Base-by-base conservation (phyloP, 2,888 invertebrate species). In the Ophioninae sp. region DNA sequence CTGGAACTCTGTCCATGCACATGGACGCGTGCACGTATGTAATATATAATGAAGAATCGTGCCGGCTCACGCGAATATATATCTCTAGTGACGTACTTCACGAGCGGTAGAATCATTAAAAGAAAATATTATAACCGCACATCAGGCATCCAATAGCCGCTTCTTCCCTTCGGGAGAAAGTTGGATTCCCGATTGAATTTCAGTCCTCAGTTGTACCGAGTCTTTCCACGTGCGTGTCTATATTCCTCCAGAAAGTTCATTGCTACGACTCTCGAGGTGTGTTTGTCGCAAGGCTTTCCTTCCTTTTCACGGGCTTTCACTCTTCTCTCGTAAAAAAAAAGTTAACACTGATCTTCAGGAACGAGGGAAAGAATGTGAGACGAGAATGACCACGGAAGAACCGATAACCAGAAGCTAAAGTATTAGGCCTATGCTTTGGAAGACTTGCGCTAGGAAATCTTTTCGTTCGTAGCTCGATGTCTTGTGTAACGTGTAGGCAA, bases 141-240 rank as follows among this genome's bases (percentile, higher is more conserved):
- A 39, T 62, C 23, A 61, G 50, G 73, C 65, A 41, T 80, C 59
- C 56, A 65, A 62, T 72, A 77, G 59, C 73, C 41, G 75, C 79
- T 79, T 85, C 85, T 85, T 85, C 85, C 86, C 85, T 86, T 85
- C 79, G 88, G 83, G 89, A 88, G 89, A 90, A 89, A 90, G 89
- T 89, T 74, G 72, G 69, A 23, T 86, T 83, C 68, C 79, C 85
- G 88, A 88, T 89, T 89, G 87, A 86, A 86, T 88, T 87, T 86
- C 86, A 79, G 79, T 84, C 79, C 67, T 82, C 50, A 79, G 57
- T 83, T 83, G 77, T 64, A 82, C 69, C 57, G 73, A 77, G 59
- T 59, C 10, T 59, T 67, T 13, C 39, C n/a, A 10, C 44, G 30
- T 73, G 10, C 20, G 17, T 17, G 5, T 50, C 13, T 50, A 6